Percentiles rank a stretch among this genome's conserved stretches.
phyloP scores from a whole-genome alignment of 2,888 invertebrate species.

The Coenonympha glycerion region DNA sequence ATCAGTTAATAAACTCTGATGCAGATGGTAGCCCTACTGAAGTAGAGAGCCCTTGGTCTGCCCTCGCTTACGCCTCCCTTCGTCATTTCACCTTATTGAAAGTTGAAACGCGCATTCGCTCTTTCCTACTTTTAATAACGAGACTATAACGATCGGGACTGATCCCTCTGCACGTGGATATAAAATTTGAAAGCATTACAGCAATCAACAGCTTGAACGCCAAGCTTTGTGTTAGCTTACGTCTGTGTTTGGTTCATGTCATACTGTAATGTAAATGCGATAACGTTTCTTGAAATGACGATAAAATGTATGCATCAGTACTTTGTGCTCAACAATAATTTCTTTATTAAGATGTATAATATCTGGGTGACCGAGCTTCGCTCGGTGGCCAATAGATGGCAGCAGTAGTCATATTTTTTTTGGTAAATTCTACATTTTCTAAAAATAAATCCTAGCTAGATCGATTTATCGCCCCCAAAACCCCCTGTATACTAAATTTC shows the following conservation, averaged over 20 bases:
- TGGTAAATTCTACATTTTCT: too few relatives aligned
- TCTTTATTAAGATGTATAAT: neutral
- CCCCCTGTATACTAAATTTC: too few relatives aligned
- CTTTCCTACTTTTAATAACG: slow-evolving; percentile 35
- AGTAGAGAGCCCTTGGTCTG: slow-evolving; percentile 15
- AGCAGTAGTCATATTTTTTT: too few relatives aligned
- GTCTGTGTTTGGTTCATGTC: neutral
- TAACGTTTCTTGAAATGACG: neutral
- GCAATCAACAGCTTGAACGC: slow-evolving; percentile 1
- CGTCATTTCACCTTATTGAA: slow-evolving; percentile 21
- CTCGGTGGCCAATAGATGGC: too few relatives aligned
- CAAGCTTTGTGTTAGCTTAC: neutral
- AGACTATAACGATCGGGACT: slow-evolving; percentile 21
- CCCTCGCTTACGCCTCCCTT: slow-evolving; percentile 15
- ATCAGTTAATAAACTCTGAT: neutral
- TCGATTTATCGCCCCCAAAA: too few relatives aligned
- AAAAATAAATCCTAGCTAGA: too few relatives aligned
- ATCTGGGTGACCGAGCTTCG: too few relatives aligned
- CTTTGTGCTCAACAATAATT: neutral
- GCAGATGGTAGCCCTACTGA: neutral
- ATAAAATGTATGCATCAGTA: neutral
- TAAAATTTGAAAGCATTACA: slow-evolving; percentile 4
- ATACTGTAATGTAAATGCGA: neutral
- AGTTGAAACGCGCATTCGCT: slow-evolving; percentile 22
- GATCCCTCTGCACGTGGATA: slow-evolving; percentile 8